phyloP scores from a whole-genome alignment of 2,113 vertebrate species.

The Taurulus bubalis region DNA sequence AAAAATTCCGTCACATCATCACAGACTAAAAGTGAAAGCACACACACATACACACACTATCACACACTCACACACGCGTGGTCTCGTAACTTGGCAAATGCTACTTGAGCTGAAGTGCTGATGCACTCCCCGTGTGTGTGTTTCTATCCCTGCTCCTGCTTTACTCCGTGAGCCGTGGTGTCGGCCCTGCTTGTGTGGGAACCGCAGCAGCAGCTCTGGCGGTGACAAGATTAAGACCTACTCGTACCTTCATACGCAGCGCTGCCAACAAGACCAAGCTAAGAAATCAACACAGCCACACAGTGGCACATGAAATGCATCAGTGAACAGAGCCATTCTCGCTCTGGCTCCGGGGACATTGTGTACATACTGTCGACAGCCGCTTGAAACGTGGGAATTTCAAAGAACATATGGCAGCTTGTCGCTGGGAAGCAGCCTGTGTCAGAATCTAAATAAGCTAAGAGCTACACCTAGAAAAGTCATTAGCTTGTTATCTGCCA shows the following conservation, averaged over 20 bases:
- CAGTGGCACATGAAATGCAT: constrained; percentile 68
- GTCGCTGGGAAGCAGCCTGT: constrained; percentile 65
- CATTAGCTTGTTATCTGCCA: constrained; percentile 56
- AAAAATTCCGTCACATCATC: constrained; percentile 1
- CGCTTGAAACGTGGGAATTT: constrained; percentile 68
- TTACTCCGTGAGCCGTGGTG: constrained; percentile 19
- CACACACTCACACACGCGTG: background rate
- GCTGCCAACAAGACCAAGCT: constrained; percentile 57
- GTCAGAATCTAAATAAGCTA: constrained; percentile 61
- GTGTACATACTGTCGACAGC: constrained; percentile 71
- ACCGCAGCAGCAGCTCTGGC: constrained; percentile 19
- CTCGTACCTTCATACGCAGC: constrained; percentile 45
- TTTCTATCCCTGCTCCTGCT: constrained; percentile 17
- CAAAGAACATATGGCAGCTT: constrained; percentile 74
- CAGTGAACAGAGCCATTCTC: constrained; percentile 54
- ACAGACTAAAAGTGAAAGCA: constrained; percentile 3
- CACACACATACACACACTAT: background rate
- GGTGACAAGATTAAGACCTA: constrained; percentile 61
- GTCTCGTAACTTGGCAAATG: constrained; percentile 19
- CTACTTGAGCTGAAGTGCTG: constrained; percentile 17
- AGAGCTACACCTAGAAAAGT: constrained; percentile 48
- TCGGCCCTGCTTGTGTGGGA: constrained; percentile 4
- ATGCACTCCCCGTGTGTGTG: constrained; percentile 25
- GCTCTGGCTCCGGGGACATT: constrained; percentile 58
- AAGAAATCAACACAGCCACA: constrained; percentile 59